phyloP scores from a whole-genome alignment of 1,140 invertebrate species.

The Whitmania pigra region DNA sequence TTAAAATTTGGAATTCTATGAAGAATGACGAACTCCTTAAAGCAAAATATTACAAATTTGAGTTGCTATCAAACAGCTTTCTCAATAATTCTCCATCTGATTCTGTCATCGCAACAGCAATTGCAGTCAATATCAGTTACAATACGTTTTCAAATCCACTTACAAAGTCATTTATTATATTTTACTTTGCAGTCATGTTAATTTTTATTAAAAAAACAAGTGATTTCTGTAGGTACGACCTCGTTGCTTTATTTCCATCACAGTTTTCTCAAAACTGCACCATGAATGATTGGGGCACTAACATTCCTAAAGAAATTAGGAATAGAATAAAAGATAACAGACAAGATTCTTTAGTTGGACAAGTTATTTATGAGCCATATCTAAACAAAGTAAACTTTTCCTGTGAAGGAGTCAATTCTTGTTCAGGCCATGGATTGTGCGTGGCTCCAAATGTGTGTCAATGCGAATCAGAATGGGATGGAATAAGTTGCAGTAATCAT shows the following conservation, averaged over 20 bases:
- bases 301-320: background rate
- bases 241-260: background rate
- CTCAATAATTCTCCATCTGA: background rate
- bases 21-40: background rate
- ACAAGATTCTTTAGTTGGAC: background rate
- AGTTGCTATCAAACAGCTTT: background rate
- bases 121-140: background rate
- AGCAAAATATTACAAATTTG: background rate
- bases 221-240: background rate
- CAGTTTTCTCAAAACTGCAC: slow-evolving; percentile 7
- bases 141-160: background rate
- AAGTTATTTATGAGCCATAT: background rate
- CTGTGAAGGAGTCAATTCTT: slow-evolving; percentile 9
- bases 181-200: too few relatives aligned
- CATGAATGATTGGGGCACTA: slow-evolving; percentile 10
- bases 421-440: slow-evolving; percentile 20
- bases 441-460: slow-evolving; percentile 15
- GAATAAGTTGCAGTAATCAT: slow-evolving; percentile 8
- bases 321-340: background rate
- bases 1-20: background rate
- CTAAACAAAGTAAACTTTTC: background rate
- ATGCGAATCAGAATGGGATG: slow-evolving; percentile 20
- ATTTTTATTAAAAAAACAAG: background rate
- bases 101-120: background rate
- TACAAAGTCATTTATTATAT: background rate